phyloP scores from a whole-genome alignment of 2,797 vertebrate genomes.

The Sebastiscus tertius region DNA sequence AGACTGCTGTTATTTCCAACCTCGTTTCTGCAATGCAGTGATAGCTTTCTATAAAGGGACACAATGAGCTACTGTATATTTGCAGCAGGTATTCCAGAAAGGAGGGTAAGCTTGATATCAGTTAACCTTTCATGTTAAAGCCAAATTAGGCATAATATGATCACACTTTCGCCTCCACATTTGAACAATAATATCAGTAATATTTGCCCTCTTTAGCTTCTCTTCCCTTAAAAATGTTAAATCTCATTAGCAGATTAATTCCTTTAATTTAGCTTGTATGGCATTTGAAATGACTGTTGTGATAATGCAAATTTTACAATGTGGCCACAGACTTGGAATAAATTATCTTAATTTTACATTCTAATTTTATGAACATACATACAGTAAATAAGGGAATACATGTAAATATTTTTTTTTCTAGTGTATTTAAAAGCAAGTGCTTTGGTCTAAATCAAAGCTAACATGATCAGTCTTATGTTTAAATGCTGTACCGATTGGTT shows the following conservation, averaged over 20 bases:
- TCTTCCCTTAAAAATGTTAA: background rate
- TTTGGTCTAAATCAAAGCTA: too few species aligned
- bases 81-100: slow-evolving; percentile 25
- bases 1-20: background rate
- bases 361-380: too few species aligned
- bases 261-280: background rate
- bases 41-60: slow-evolving; percentile 5
- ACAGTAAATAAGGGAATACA: too few species aligned
- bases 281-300: background rate
- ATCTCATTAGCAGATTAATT: background rate
- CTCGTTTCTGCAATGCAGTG: slow-evolving; percentile 13
- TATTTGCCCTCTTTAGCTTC: background rate
- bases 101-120: slow-evolving; percentile 20
- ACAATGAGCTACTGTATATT: slow-evolving; percentile 32
- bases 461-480: too few species aligned
- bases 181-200: background rate
- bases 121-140: slow-evolving; percentile 10
- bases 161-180: background rate
- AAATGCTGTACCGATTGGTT: too few species aligned
- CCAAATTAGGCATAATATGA: slow-evolving; percentile 1
- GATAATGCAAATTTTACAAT: background rate
- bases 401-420: too few species aligned
- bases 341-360: too few species aligned
- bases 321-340: too few species aligned
- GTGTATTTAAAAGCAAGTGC: too few species aligned